Evolutionary conservation across 2,113 vertebrate species (phyloP), one percentile per base, ranked within the genome.

Genomic region (Xenopus laevis): DNA sequence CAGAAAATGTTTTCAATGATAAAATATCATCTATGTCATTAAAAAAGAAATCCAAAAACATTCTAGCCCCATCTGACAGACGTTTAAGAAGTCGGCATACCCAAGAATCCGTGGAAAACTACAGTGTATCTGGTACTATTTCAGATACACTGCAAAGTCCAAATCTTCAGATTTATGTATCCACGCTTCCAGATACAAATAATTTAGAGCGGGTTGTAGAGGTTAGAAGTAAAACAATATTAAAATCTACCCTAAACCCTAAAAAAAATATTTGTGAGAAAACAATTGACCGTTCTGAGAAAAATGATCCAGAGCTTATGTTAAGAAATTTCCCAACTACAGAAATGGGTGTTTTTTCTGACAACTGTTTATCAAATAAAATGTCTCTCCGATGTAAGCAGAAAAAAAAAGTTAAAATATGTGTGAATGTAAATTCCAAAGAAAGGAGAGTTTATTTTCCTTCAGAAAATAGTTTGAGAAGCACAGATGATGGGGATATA

Each of bases 71-170:
- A 58, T 97, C 95, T 0, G 96, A 98, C 79, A 89, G 97, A 72
- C 83, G 91, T 79, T 88, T 98, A 79, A 92, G 97, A 72, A 95
- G 92, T 81, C 92, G 93, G 72, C 86, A 87, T 62, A 79, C 74
- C 40, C 84, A 85, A 67, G 65, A 68, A 6, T 65, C 85, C 1
- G 47, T 13, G 6, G 10, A 13, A 13, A 50, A 50, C 12, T 10
- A 4, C 1, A 27, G 4, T 10, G 10, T 4, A 16, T 50, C 47
- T 50, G 47, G 10, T 50, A 16, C 3, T 9, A 50, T 2, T 76
- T 59, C 71, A 73, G 79, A 23, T 65, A 78, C 75, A 71, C 18
- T 84, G 73, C 81, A 84, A 63, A 82, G 83, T 79, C 80, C 83
- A 62, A 87, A 83, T 77, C 68, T 83, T 78, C 86, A 85, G 58